Conservation (phyloP, 2,888 invertebrate species). For the Oligia latruncula region DNA sequence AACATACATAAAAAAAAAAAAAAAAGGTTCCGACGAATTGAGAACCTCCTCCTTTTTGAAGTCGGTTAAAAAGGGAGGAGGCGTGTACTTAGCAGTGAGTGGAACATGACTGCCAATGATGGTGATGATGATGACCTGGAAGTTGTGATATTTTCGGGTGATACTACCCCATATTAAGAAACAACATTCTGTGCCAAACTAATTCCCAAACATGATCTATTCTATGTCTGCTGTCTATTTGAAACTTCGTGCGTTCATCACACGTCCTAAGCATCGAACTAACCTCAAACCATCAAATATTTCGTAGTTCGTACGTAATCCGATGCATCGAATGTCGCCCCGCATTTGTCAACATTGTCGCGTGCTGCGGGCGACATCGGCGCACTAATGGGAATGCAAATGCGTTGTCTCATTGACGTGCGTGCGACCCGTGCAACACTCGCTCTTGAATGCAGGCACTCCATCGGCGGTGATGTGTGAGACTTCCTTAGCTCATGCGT, state of each 20-base stretch:
- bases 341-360: constrained; percentile 66
- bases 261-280: neutral
- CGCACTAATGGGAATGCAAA: constrained; percentile 69
- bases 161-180: neutral
- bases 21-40: too few species aligned
- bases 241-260: neutral
- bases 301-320: constrained; percentile 25
- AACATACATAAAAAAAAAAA: too few species aligned
- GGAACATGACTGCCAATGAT: too few species aligned
- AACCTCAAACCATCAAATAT: constrained; percentile 47
- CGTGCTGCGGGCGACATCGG: constrained; percentile 64
- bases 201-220: neutral
- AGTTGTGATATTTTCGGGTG: too few species aligned
- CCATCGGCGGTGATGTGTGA: constrained; percentile 30
- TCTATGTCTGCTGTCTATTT: neutral
- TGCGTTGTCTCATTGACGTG: constrained; percentile 57
- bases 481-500: constrained; percentile 9
- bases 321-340: constrained; percentile 41
- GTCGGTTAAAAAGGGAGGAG: too few species aligned
- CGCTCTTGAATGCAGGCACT: constrained; percentile 42
- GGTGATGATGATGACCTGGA: too few species aligned
- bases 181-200: neutral
- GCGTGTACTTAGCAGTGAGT: too few species aligned
- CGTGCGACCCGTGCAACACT: constrained; percentile 41
- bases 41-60: too few species aligned